Evolutionary conservation across 2,888 invertebrate species (phyloP).

Genomic region (Hipparchia semele): DNA sequence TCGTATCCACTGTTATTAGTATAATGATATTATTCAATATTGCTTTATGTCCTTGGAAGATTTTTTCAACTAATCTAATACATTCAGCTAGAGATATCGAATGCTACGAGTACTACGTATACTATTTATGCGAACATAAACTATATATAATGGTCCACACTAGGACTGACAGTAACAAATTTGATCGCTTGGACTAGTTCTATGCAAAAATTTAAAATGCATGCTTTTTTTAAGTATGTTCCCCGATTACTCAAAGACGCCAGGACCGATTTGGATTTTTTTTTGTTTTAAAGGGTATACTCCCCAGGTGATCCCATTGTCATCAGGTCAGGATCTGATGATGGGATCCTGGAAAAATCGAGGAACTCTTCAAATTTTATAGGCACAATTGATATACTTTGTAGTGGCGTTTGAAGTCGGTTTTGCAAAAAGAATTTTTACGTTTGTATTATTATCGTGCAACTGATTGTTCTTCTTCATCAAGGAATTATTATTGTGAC

Average conservation of each 20-base stretch:
- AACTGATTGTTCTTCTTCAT: not conserved
- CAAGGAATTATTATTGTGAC: not conserved
- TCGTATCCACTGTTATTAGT: constrained; percentile 19
- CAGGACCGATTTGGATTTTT: no score
- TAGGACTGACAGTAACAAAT: no score
- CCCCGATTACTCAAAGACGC: no score
- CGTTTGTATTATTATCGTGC: no score
- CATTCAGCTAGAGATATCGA: not conserved
- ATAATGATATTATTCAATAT: constrained; percentile 60
- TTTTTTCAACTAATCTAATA: not conserved
- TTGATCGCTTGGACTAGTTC: not conserved
- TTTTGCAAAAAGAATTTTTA: no score
- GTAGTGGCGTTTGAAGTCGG: no score
- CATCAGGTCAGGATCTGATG: no score
- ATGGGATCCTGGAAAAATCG: no score
- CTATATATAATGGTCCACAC: not conserved
- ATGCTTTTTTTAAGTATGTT: not conserved
- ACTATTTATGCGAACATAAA: not conserved
- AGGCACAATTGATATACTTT: no score
- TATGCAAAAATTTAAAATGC: not conserved
- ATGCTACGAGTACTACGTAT: not conserved
- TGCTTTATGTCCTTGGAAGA: constrained; percentile 53
- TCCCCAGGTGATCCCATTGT: no score
- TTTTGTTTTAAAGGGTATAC: no score
- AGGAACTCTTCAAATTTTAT: no score